Conservation (phyloP, 2,113 vertebrate species). For the Engraulis encrasicolus region DNA sequence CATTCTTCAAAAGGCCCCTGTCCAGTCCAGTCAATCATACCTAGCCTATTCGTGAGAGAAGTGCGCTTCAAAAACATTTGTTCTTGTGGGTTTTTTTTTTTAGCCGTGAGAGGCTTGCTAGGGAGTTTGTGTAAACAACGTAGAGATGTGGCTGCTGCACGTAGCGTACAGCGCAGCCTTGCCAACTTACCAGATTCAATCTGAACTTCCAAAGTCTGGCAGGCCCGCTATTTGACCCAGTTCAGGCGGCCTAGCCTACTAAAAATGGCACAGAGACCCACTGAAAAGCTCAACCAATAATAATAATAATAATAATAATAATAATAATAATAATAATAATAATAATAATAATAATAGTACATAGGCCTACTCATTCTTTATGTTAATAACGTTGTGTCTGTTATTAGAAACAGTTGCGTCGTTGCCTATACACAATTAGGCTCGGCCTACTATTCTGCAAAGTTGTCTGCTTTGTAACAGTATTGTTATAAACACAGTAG, state of each 20-base stretch:
- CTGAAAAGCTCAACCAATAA: neutral
- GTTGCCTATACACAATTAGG: too few relatives aligned
- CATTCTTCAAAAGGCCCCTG: neutral
- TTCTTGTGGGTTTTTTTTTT: neutral
- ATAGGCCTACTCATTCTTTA: too few relatives aligned
- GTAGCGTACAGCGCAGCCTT: too few relatives aligned
- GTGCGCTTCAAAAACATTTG: neutral
- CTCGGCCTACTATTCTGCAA: too few relatives aligned
- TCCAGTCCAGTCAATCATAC: too few relatives aligned
- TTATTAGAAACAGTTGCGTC: too few relatives aligned
- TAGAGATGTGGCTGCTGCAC: neutral
- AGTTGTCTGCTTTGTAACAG: too few relatives aligned
- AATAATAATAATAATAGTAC: too few relatives aligned
- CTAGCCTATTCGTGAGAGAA: neutral
- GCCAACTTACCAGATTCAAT: neutral
- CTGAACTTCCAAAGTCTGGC: slow-evolving; percentile 1
- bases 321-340: too few relatives aligned
- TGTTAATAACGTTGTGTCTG: too few relatives aligned
- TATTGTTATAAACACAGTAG: too few relatives aligned
- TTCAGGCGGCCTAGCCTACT: neutral
- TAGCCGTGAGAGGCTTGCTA: neutral
- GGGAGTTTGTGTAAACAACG: neutral
- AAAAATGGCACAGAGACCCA: neutral
- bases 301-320: neutral
- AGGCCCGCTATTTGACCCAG: neutral